Base-by-base conservation (phyloP, 2,113 vertebrate genomes). In the Grammomys surdaster region DNA sequence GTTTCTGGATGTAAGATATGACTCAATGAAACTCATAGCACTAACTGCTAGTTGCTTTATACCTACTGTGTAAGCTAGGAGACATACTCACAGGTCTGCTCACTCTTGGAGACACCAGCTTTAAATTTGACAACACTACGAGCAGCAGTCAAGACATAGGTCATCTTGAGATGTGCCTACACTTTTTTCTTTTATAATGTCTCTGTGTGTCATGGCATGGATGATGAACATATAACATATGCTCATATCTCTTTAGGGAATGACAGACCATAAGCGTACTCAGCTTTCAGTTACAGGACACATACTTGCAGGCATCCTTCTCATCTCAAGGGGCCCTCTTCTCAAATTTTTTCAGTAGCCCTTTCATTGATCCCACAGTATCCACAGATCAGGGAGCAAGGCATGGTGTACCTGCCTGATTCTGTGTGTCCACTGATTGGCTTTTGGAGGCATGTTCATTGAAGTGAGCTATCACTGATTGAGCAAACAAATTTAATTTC, bases 401-500 rank as follows among this genome's bases (percentile, higher is more conserved):
- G 2, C 26, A 6, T 36, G 7, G 51, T 36, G 28, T 2, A 16
- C 65, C 43, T 84, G 13, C 75, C 77, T 91, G 67, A 75, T 20
- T 13, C 22, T 48, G 7, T 46, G 65, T 19, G 36, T 46, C 10
- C 10, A 7, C 56, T 40, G 84, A 91, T n/a, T 67, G 73, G 84
- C 14, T 88, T 88, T 78, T 70, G 26, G 63, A 89, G 81, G 85
- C 81, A 48, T 70, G 31, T 76, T 93, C 33, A 72, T 2, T 17
- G 80, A 94, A 72, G 56, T 88, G 56, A 87, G 43, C 93, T 65
- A 88, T 70, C 48, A 73, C 12, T 88, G 63, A 92, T 4, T 56
- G 93, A 88, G 9, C 65, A 92, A 92, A 91, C 69, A 92, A 85
- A 94, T 92, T 90, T 88, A 93, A 96, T 90, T 90, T 70, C 70